Percentiles rank a stretch among this genome's conserved stretches.
These are phyloP conservation scores for Anomalospiza imberbis DNA, from an alignment of 2,797 vertebrate species.

Conservation along the genomic window DNA sequence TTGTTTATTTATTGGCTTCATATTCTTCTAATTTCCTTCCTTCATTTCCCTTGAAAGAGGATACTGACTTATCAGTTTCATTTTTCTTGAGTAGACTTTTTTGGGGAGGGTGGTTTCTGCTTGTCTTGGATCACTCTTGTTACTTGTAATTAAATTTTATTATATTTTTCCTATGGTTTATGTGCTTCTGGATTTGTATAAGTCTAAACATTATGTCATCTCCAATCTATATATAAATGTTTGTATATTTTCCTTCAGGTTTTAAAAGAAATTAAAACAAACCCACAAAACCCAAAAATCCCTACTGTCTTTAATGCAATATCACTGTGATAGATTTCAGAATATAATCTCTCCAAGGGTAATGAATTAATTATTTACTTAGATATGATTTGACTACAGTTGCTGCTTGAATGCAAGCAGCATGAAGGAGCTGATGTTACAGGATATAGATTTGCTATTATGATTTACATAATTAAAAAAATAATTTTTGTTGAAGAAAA, in stretches of 20 bases:
- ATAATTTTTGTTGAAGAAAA: not conserved
- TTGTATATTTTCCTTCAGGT: not conserved
- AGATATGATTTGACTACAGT: not conserved
- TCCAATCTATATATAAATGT: not conserved
- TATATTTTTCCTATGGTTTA: not conserved
- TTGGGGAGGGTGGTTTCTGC: not conserved
- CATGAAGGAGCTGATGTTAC: not conserved
- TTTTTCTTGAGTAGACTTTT: not conserved
- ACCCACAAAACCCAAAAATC: accelerated
- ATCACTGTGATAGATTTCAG: not conserved
- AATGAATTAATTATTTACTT: not conserved
- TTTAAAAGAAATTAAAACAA: not conserved
- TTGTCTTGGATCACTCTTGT: not conserved
- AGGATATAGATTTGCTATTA: not conserved
- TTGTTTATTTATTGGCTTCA: not conserved
- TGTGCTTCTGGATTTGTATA: not conserved
- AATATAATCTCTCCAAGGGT: not conserved
- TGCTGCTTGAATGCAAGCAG: not conserved
- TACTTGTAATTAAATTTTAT: not conserved
- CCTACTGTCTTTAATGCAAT: not conserved
- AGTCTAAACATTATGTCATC: not conserved
- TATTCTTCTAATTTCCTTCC: not conserved
- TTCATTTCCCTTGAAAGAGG: not conserved
- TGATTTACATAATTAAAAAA: not conserved
- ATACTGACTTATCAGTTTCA: not conserved